phyloP scores from a whole-genome alignment of 2,797 vertebrate species.

The Neosilurus mollespiculum region DNA sequence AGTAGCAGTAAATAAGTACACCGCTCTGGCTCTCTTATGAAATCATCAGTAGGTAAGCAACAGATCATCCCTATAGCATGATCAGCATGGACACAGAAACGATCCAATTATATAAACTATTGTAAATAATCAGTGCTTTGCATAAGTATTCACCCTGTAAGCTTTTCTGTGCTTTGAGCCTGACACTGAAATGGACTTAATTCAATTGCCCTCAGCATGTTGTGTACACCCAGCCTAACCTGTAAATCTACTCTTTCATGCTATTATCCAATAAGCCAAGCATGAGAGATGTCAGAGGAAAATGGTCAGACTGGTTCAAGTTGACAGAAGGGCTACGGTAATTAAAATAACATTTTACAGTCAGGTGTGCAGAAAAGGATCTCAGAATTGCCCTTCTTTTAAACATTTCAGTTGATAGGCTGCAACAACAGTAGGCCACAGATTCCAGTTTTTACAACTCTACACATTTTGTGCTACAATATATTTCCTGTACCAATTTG shows the following conservation, averaged over 20 bases:
- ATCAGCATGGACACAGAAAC: background rate
- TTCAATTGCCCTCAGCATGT: background rate
- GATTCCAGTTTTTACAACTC: background rate
- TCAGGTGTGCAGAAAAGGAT: background rate
- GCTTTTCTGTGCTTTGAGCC: background rate
- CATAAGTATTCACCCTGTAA: background rate
- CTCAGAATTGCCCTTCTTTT: background rate
- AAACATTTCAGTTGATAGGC: background rate
- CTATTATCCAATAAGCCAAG: background rate
- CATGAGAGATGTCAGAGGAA: background rate
- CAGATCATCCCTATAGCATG: background rate
- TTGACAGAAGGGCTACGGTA: background rate
- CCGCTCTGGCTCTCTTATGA: background rate
- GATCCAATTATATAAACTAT: background rate
- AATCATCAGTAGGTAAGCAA: background rate
- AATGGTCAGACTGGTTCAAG: background rate
- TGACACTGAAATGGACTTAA: background rate
- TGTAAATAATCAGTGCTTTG: background rate
- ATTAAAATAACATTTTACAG: conserved; percentile 3
- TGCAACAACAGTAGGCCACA: background rate
- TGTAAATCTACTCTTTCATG: background rate
- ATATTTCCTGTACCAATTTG: background rate
- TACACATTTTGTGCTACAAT: background rate
- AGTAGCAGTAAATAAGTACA: conserved; percentile 65
- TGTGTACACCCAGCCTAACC: background rate